phyloP scores from a whole-genome alignment of 2,888 invertebrate species.

The Plusia festucae region DNA sequence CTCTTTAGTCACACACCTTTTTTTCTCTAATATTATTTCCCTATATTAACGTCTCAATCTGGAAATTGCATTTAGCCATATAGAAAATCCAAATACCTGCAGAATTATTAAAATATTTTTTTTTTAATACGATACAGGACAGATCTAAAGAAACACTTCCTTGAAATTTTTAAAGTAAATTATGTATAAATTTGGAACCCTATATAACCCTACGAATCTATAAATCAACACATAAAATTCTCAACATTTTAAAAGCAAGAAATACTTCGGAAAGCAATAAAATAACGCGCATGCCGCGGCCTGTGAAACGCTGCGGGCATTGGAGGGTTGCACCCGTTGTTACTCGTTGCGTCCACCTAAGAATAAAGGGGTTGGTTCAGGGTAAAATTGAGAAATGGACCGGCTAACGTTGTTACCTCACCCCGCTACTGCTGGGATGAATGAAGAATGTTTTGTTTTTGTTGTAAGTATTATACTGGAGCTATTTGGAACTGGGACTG shows the following conservation, averaged over 20 bases:
- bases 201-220: constrained; percentile 13
- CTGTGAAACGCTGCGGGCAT: constrained; percentile 77
- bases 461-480: constrained; percentile 66
- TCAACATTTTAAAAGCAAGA: constrained; percentile 63
- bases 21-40: neutral
- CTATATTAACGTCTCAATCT: too few relatives aligned
- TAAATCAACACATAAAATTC: constrained; percentile 54
- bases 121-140: neutral
- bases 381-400: constrained; percentile 89
- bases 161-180: constrained; percentile 29
- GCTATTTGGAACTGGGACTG: constrained; percentile 10
- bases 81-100: too few relatives aligned
- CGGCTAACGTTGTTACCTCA: constrained; percentile 87
- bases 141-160: neutral
- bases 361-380: constrained; percentile 76
- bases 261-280: constrained; percentile 81
- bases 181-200: neutral
- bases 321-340: constrained; percentile 81
- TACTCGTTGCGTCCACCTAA: constrained; percentile 72
- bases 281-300: constrained; percentile 73
- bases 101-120: too few relatives aligned
- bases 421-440: constrained; percentile 78
- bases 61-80: too few relatives aligned
- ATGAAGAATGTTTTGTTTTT: constrained; percentile 85
- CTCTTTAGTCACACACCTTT: neutral